phyloP scores from a whole-genome alignment of 2,888 invertebrate genomes.

The Cactoblastis cactorum region DNA sequence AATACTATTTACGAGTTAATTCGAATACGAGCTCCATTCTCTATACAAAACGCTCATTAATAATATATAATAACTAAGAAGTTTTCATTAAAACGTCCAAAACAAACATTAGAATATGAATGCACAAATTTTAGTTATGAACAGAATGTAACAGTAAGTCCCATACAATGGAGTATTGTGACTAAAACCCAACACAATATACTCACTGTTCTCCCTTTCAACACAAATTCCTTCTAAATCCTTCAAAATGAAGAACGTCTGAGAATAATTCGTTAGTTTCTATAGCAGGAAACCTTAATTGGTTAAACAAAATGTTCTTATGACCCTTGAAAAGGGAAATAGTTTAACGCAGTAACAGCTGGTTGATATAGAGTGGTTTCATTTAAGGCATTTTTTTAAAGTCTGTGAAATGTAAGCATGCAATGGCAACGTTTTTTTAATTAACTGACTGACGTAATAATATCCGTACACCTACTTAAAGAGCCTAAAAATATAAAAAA shows the following conservation, averaged over 20 bases:
- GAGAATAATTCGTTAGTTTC: conserved; percentile 61
- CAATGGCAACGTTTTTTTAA: conserved; percentile 1
- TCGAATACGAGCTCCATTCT: not conserved
- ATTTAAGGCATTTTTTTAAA: not conserved
- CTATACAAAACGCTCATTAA: not conserved
- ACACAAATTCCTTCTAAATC: conserved; percentile 61
- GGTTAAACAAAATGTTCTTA: conserved; percentile 51
- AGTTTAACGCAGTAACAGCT: conserved; percentile 22
- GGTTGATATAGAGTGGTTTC: conserved; percentile 16
- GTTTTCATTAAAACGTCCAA: conserved; percentile 5
- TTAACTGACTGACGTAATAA: too few relatives aligned
- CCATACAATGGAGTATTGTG: conserved; percentile 65
- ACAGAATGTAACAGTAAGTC: conserved; percentile 48
- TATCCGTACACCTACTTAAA: too few relatives aligned
- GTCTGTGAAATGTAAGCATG: not conserved
- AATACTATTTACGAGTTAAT: not conserved
- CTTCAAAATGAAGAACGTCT: conserved; percentile 53
- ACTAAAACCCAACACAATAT: conserved; percentile 51
- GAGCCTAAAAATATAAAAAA: too few relatives aligned
- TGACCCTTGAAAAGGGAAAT: conserved; percentile 9
- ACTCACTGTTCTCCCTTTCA: conserved; percentile 50
- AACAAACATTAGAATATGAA: conserved; percentile 8
- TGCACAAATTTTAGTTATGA: conserved; percentile 15
- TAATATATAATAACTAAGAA: conserved; percentile 4
- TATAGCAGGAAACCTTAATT: conserved; percentile 55